Evolutionary conservation across 2,888 invertebrate species (phyloP).

Genomic region (Dichetophora obliterata): DNA sequence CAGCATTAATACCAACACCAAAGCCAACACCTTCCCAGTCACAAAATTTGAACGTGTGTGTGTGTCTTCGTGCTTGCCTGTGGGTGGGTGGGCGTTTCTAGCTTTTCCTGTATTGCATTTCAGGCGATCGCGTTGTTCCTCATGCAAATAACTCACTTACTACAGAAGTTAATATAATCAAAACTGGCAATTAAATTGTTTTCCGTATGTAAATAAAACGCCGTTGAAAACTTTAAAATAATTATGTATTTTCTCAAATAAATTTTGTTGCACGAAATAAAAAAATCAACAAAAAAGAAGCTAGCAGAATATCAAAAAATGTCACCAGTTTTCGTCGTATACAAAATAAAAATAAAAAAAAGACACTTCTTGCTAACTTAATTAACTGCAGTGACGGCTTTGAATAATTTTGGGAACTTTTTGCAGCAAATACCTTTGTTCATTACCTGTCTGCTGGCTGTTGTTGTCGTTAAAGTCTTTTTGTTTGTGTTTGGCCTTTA

Average conservation of each 20-base stretch:
- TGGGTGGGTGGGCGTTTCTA: neutral
- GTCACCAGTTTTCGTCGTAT: neutral
- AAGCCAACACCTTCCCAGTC: neutral
- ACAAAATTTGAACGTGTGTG: neutral
- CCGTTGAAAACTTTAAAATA: neutral
- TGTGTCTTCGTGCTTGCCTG: neutral
- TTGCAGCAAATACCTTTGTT: too few relatives aligned
- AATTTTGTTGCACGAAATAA: neutral
- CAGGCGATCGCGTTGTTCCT: too few relatives aligned
- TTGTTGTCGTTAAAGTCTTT: too few relatives aligned
- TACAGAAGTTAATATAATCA: too few relatives aligned
- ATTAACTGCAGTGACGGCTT: neutral
- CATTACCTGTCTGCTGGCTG: too few relatives aligned
- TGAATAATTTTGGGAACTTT: conserved; percentile 18
- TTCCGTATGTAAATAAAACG: neutral
- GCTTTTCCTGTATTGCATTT: too few relatives aligned
- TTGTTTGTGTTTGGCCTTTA: too few relatives aligned
- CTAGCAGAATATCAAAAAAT: neutral
- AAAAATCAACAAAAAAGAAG: too few relatives aligned
- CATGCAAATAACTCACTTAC: too few relatives aligned
- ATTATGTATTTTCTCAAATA: conserved; percentile 1
- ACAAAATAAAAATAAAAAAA: neutral
- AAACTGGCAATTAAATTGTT: neutral
- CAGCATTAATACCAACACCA: neutral
- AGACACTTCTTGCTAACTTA: neutral